phyloP scores from a whole-genome alignment of 92 coral and sea anemone genomes.

The Parazoanthus atlanticus region DNA sequence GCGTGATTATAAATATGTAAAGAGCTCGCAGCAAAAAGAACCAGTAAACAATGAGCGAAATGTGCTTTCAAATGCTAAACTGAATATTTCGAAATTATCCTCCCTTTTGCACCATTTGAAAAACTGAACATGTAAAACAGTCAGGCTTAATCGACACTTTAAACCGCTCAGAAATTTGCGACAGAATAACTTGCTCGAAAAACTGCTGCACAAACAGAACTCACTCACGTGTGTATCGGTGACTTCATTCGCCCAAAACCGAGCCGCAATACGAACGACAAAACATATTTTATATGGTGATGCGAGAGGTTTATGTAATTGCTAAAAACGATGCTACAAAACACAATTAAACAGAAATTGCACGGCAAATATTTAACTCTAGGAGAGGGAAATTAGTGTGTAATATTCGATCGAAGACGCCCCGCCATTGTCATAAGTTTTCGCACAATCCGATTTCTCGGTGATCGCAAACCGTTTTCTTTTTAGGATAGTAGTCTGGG shows the following conservation, averaged over 20 bases:
- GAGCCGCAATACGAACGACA: background rate
- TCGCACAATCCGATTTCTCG: background rate
- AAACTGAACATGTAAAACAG: background rate
- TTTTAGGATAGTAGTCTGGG: background rate
- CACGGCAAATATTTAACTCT: background rate
- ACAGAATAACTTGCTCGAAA: background rate
- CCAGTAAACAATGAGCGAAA: background rate
- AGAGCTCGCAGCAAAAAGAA: background rate
- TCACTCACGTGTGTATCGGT: background rate
- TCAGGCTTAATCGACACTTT: background rate
- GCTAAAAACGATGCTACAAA: background rate
- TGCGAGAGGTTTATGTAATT: background rate
- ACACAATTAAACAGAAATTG: background rate
- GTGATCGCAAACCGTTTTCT: background rate
- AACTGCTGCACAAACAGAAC: background rate
- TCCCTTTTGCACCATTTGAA: background rate
- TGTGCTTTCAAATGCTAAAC: background rate
- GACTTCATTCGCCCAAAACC: background rate
- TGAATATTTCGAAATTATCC: background rate
- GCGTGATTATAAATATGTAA: constrained; percentile 5
- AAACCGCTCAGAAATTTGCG: background rate
- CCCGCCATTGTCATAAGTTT: constrained; percentile 17
- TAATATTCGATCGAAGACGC: constrained; percentile 3
- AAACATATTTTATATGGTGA: background rate
- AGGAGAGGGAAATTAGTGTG: background rate